Evolutionary conservation across 2,113 vertebrate genomes (phyloP), one percentile per base, ranked within the genome.

Genomic region (Salvator merianae): DNA sequence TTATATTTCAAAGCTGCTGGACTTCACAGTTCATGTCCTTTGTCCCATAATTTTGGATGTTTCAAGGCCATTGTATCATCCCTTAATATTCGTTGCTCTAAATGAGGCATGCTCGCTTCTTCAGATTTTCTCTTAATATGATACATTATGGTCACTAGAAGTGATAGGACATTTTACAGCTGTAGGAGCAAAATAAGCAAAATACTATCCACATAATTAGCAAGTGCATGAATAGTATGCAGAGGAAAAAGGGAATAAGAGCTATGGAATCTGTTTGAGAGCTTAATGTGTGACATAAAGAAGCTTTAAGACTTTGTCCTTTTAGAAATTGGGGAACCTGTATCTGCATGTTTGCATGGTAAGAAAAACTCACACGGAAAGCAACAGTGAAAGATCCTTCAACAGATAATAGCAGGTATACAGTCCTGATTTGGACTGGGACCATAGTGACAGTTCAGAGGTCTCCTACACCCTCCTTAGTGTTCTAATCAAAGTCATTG

Each of bases 1-100:
- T 40, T 72, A 40, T 43, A 28, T 36, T 77, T 62, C 34, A 59
- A 47, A 77, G 22, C 36, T 77, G 75, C 32, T 78, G 36, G 76
- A 26, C 22, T 78, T 55, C 62, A 78, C 55, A 77, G 53, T 77
- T 77, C 32, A 38, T 78, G 55, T 77, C 59, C 53, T 78, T 78
- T 63, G 62, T 78, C 34, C 55, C 12, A 78, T 28, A 34, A n/a
- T 76, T 76, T 76, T n/a, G 32, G n/a, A 76, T 76, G 53, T 76
- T 55, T 76, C 50, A 55, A 50, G 74, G 50, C 47, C 53, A 55
- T 59, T 59, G 55, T 75, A n/a, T 40, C 26, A 28, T 73, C 38
- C 38, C 34, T 7, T 78, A 62, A 77, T 59, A 62, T 59, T 77
- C n/a, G 50, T 62, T 77, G 34, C 53, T 77, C 53, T 55, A 77